Conservation (phyloP, 2,113 vertebrate species). For the Bothrops jararaca region DNA sequence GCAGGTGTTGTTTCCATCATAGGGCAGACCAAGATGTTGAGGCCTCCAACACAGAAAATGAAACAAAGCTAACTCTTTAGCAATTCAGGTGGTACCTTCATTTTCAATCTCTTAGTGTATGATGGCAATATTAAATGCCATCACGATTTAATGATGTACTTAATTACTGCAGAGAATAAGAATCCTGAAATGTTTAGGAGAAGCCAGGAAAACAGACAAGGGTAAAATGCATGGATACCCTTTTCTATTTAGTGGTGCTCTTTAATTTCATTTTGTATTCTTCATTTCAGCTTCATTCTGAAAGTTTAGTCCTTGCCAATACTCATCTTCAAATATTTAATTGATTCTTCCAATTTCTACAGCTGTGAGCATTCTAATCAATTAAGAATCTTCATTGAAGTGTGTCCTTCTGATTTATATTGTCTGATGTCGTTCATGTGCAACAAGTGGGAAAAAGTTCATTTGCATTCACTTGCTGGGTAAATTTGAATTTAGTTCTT, state of each 20-base stretch:
- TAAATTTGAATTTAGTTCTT: not conserved
- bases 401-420: constrained; percentile 53
- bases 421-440: constrained; percentile 33
- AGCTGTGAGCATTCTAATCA: constrained; percentile 57
- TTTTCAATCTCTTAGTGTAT: constrained; percentile 12
- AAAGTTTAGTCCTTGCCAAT: constrained; percentile 51
- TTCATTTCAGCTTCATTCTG: constrained; percentile 28
- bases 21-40: not conserved
- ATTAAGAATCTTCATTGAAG: constrained; percentile 57
- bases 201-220: constrained; percentile 29
- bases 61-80: not conserved
- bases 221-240: constrained; percentile 1
- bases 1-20: not conserved
- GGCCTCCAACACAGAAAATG: not conserved
- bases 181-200: constrained; percentile 15
- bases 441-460: constrained; percentile 26
- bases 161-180: constrained; percentile 34
- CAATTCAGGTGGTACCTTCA: not conserved
- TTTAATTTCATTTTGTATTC: constrained; percentile 16
- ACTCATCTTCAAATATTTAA: constrained; percentile 50
- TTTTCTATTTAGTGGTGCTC: not conserved
- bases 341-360: constrained; percentile 51
- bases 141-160: constrained; percentile 29
- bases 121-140: not conserved
- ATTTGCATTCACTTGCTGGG: constrained; percentile 12